A percentile compares a stretch with the other conserved stretches of the same genome.
phyloP scores from a whole-genome alignment of 2,113 vertebrate species.

The Varanus salvator region DNA sequence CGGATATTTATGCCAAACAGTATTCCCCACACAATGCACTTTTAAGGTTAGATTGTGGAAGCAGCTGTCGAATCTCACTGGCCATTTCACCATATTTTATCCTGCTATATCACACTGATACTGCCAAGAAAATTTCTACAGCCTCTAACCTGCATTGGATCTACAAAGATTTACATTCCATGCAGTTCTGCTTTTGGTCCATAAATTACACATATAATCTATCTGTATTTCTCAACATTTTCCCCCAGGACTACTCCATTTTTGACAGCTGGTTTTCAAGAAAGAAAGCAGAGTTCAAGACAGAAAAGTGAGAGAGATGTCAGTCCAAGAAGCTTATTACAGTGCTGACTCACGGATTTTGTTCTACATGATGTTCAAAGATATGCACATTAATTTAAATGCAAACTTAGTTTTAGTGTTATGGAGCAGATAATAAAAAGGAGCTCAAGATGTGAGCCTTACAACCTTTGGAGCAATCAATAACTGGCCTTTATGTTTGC shows the following conservation, averaged over 20 bases:
- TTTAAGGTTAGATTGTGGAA: background rate
- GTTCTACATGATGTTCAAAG: slow-evolving; percentile 19
- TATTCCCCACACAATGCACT: background rate
- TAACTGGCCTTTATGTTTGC: background rate
- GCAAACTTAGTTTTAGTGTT: background rate
- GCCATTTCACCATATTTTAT: slow-evolving; percentile 17
- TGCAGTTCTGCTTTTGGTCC: slow-evolving; percentile 29
- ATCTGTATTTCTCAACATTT: slow-evolving; percentile 29
- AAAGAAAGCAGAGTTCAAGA: slow-evolving; percentile 3
- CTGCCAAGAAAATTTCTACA: background rate
- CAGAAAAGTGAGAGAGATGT: slow-evolving; percentile 34
- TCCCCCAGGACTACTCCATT: background rate
- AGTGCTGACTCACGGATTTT: slow-evolving; percentile 25
- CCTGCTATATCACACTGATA: background rate
- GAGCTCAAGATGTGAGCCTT: background rate
- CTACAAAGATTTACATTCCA: slow-evolving; percentile 23
- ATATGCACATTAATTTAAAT: slow-evolving; percentile 41
- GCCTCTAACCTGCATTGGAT: slow-evolving; percentile 4
- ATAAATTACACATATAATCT: slow-evolving; percentile 39
- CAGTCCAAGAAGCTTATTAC: slow-evolving; percentile 2
- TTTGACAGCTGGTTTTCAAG: slow-evolving; percentile 43
- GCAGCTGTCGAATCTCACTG: background rate
- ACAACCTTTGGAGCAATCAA: slow-evolving; percentile 19
- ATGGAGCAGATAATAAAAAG: slow-evolving; percentile 11
- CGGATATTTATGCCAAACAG: background rate